phyloP scores from a whole-genome alignment of 1,140 invertebrate species.

The Eciton burchellii region DNA sequence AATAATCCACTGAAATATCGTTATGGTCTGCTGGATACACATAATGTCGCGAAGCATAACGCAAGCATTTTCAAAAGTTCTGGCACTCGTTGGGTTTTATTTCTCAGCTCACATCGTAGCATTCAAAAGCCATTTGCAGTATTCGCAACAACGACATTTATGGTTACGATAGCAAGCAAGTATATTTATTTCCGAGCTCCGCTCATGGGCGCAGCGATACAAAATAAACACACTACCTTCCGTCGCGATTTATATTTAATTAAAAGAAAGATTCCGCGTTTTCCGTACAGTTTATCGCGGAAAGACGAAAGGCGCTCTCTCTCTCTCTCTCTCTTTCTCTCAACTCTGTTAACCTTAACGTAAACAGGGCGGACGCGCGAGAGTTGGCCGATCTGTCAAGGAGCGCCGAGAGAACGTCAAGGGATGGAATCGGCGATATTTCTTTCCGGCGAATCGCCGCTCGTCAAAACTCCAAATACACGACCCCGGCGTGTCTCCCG shows the following conservation, averaged over 20 bases:
- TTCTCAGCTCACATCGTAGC: background rate
- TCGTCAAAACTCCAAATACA: conserved; percentile 51
- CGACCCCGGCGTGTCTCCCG: conserved; percentile 37
- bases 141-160: background rate
- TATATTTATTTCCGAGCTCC: background rate
- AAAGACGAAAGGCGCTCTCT: no score
- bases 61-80: conserved; percentile 8
- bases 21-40: background rate
- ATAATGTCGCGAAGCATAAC: conserved; percentile 10
- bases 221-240: background rate
- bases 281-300: no score
- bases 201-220: background rate
- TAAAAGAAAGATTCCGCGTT: background rate
- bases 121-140: background rate
- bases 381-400: background rate
- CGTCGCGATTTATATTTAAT: background rate
- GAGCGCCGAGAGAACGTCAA: background rate
- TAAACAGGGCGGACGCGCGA: no score
- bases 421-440: background rate
- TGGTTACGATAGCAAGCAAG: background rate
- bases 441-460: conserved; percentile 15
- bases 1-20: background rate
- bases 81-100: background rate
- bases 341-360: no score
- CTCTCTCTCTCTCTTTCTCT: no score